Evolutionary conservation across 2,113 vertebrate genomes (phyloP), one percentile per base, ranked within the genome.

Genomic region (Melanostigma gelatinosum): DNA sequence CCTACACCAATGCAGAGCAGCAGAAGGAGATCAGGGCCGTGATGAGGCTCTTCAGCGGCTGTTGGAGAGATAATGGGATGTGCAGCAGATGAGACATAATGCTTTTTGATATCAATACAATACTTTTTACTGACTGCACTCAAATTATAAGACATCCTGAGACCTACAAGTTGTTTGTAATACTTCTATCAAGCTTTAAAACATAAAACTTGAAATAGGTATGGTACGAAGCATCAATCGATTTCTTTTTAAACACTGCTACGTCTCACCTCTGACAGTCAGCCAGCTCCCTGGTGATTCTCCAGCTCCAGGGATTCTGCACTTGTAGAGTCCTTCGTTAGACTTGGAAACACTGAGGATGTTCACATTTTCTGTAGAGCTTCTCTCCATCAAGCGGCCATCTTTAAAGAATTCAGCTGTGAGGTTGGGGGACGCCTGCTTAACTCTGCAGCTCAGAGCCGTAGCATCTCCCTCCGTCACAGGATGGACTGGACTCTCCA

Each of bases 281-380:
- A 75, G 15, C 46, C 60, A 65, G 73, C 73, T 75, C 46, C 22
- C 24, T 6, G 36, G 22, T 15, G 74, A 76, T 6, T n/a, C 24
- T 24, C 11, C 52, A 12, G 0, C 22, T 32, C 27, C 74, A 67
- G 62, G 6, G 4, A 57, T 32, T 4, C 6, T 58, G 13, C 44
- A 36, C 32, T 15, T 24, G 63, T 65, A 63, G 22, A 38, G 1
- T 22, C 71, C 38, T 18, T 46, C 24, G 4, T 27, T 9, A 1
- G 24, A 36, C 8, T 4, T 27, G 22, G 63, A 44, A 8, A 65
- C 38, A 16, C 18, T 24, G 3, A 4, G 22, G 63, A 65, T 44
- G 38, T 10, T 65, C 6, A 44, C 0, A n/a, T 44, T 16, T 24
- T 13, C 6, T 8, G 63, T 8, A 8, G n/a, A 27, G 18, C 63